Base-by-base conservation (phyloP, 1,140 invertebrate species). In the Leptestheria dahalacensis region DNA sequence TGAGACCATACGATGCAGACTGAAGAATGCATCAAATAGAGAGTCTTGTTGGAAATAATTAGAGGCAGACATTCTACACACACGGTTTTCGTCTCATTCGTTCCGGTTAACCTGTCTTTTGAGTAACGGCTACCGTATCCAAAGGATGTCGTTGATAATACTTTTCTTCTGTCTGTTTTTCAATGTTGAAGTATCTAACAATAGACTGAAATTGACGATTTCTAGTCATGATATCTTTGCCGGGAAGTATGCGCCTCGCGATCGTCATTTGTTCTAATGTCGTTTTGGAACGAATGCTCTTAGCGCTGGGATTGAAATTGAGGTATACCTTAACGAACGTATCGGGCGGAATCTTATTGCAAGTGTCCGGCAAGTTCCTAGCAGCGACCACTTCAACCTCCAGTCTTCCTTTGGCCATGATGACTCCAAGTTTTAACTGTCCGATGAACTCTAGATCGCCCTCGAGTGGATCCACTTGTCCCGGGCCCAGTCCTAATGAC, bases 341-440 rank as follows among this genome's bases (percentile, higher is more conserved):
- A 68, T 94, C 79, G 71, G 79, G 79, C 57, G 77, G 74, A 59
- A 73, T 75, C 6, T 15, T 15, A 52, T 75, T 76, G 58, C 64
- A 66, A 62, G 70, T 59, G 64, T 57, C 61, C 46, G 67, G 72
- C 18, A 84, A 77, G 53, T 76, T 76, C 65, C 74, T 72, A 9
- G 80, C 82, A 60, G 75, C 75, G 57, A 82, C 79, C 55, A 94
- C 85, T 72, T 92, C 89, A 12, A 95, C 84, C 72, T 93, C 89
- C 15, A 95, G 78, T 67, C 88, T 86, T 63, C 89, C 89, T 73
- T 92, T 92, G 66, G 87, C 86, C 73, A 93, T 85, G 64, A 87
- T 79, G 61, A 95, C 82, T 24, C 86, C 88, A 67, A 95, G 74
- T 68, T 89, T 87, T 48, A 94, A 79, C 71, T 92, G 86, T 9